These are phyloP conservation scores for Aratinga solstitialis DNA, from an alignment of 2,797 vertebrate species.

Conservation along the genomic window DNA sequence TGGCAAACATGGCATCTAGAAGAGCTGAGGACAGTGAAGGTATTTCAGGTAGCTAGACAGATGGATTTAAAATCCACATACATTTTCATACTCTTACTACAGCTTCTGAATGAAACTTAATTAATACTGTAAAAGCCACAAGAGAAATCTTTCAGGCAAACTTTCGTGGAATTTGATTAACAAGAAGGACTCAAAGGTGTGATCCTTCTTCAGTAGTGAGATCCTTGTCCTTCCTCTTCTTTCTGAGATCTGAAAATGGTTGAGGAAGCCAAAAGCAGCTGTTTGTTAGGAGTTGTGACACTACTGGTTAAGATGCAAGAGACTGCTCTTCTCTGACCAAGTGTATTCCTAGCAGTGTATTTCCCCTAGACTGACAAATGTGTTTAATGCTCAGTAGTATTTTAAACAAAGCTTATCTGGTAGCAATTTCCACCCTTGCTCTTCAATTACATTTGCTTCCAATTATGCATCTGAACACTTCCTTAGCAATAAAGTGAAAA, in stretches of 20 bases:
- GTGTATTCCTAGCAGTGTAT: background rate
- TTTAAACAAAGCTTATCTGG: background rate
- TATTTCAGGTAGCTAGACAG: background rate
- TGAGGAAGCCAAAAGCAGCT: background rate
- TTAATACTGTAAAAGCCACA: background rate
- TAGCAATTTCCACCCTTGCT: background rate
- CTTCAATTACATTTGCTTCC: background rate
- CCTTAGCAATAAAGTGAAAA: background rate
- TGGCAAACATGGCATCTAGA: slow-evolving; percentile 1
- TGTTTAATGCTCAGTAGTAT: background rate
- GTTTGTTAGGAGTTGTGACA: background rate
- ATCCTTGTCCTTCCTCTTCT: background rate
- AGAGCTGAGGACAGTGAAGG: background rate
- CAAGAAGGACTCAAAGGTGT: background rate
- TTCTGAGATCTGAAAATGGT: background rate
- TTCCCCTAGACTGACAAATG: background rate
- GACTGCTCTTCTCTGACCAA: background rate
- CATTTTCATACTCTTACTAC: background rate
- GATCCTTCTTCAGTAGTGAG: background rate
- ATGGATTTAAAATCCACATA: background rate
- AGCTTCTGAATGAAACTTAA: background rate
- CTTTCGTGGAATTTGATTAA: background rate
- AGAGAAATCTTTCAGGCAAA: background rate
- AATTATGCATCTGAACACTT: background rate
- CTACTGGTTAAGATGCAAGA: background rate